phyloP scores from a whole-genome alignment of 2,888 invertebrate genomes.

The Synanthedon myopaeformis region DNA sequence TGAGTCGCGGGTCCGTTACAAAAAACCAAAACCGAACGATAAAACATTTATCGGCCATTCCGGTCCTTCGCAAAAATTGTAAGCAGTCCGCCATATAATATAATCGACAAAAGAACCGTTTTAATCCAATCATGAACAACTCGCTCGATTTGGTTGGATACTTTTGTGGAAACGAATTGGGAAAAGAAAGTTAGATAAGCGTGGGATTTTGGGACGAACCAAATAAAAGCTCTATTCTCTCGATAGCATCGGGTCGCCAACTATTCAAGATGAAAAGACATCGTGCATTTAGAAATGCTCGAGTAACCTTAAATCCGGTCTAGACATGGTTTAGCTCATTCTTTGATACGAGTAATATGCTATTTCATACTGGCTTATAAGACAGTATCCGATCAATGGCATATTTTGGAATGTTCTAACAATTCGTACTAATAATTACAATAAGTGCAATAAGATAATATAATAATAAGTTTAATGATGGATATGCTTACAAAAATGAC shows the following conservation, averaged over 20 bases:
- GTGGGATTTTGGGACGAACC: constrained; percentile 44
- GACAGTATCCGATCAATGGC: too few relatives aligned
- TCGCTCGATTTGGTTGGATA: constrained; percentile 33
- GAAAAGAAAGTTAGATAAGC: constrained; percentile 43
- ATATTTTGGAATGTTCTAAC: too few relatives aligned
- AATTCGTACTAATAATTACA: too few relatives aligned
- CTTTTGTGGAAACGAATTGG: constrained; percentile 21
- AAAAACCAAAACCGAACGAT: constrained; percentile 6
- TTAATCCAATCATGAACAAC: constrained; percentile 31
- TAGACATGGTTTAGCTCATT: neutral
- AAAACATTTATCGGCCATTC: constrained; percentile 13
- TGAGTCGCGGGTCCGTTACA: constrained; percentile 14
- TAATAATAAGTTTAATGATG: too few relatives aligned
- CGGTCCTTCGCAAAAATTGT: constrained; percentile 13
- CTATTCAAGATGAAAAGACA: constrained; percentile 7
- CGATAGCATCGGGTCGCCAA: constrained; percentile 18
- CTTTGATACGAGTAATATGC: too few relatives aligned
- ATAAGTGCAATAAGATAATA: too few relatives aligned
- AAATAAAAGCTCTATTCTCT: constrained; percentile 21
- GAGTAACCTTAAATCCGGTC: neutral
- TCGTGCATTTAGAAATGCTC: constrained; percentile 1
- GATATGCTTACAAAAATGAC: too few relatives aligned
- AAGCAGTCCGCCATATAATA: constrained; percentile 18
- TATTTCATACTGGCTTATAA: too few relatives aligned
- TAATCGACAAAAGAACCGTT: constrained; percentile 35